Base-by-base conservation (phyloP, 2,113 vertebrate species). In the Oncorhynchus clarkii region DNA sequence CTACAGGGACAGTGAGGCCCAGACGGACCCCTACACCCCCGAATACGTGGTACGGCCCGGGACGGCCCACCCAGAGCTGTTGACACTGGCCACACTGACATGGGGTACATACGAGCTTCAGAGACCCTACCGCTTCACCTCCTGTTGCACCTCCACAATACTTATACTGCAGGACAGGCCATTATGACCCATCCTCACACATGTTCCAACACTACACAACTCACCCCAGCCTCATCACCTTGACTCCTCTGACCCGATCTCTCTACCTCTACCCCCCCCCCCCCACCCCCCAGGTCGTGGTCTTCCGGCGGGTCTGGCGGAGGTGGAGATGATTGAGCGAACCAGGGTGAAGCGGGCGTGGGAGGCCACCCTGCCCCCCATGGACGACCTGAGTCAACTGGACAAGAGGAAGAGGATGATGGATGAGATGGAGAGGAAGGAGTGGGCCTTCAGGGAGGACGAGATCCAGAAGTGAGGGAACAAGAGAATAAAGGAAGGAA, bases 11-110 rank as follows among this genome's bases (percentile, higher is more conserved):
- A 94, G 94, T 5, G 97, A 99, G 84, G 84, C 94, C 7, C 97
- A 99, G 84, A 99, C 98, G 0, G 96, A 99, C 70, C 97, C 97
- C 0, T 99, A 95, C 85, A 94, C 93, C 75, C 95, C 97, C 3
- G 93, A 95, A 45, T 97, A 95, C n/a, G 54, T 93, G 20, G 77
- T 96, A 5, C 87, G 49, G 16, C 85, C 92, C 6, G 93, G 93
- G 31, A 93, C 93, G 3, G 83, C 93, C 49, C 94, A 95, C 22
- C 94, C 96, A 67, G 97, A 99, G 78, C 93, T 99, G 72, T 89
- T 99, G 81, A 93, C 93, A 0, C 89, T 99, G 82, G 95, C 95
- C 60, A 81, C 90, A 16, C 93, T 99, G 60, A 95, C 93, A 16
- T 98, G 95, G 96, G 95, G 98, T 99, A 90, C 39, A 45, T 45